Base-by-base conservation (phyloP, 2,113 vertebrate species). In the Salvelinus sp. region DNA sequence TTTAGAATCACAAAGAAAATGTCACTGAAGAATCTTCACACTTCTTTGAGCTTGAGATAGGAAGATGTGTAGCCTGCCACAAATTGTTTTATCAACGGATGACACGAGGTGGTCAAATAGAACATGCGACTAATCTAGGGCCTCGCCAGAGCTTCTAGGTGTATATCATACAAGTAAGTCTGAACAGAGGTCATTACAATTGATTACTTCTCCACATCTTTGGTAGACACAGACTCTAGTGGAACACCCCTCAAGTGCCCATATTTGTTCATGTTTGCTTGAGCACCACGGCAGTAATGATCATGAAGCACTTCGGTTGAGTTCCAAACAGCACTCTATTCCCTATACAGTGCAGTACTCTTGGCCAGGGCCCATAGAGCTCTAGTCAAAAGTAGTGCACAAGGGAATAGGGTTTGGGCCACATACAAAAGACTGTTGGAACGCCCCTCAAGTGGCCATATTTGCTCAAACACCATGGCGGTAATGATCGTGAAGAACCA, bases 401-500 rank as follows among this genome's bases (percentile, higher is more conserved):
- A 16, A 18, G 12, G 16, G 50, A 54, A 54, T 54, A 54, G 16
- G 38, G 38, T 44, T 44, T 44, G 38, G 38, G 7, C 9, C 62
- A 63, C n/a, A 63, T 4, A 38, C 50, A n/a, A 66, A 54, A 54
- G 0, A 16, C 13, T 60, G 60, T 71, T 57, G 67, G 50, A 79
- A 73, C 78, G 83, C 83, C 76, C 78, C 83, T 85, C 79, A 88
- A 83, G 81, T 87, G 74, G 16, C 74, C 75, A 22, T 94, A 88
- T 94, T 92, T 93, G 87, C 85, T 89, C 75, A 90, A 88, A 18
- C 16, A 18, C 50, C 14, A 54, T 16, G 16, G 16, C 50, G 18
- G 50, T 86, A 82, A 89, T 89, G 88, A 90, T 83, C 85, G 85
- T 80, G 86, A 87, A 91, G 79, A 77, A 27, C 60, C 50, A 80